Conservation (phyloP, 2,888 invertebrate genomes). For the Nineta flava region DNA sequence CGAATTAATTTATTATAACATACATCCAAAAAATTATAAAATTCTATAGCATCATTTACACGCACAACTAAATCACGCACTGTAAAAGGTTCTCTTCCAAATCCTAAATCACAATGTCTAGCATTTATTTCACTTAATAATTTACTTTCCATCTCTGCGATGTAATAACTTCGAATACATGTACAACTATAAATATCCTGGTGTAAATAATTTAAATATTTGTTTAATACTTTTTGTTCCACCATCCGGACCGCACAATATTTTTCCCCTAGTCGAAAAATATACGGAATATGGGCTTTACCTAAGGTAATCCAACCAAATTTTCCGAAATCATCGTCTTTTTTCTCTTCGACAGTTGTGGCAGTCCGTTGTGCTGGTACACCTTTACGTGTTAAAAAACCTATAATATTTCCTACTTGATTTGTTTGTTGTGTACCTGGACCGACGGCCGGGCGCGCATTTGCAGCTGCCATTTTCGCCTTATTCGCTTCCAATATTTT, state of each 20-base stretch:
- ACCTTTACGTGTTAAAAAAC: conserved; percentile 14
- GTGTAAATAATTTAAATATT: conserved; percentile 76
- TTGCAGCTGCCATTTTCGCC: conserved; percentile 39
- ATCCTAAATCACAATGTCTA: conserved; percentile 81
- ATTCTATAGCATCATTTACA: conserved; percentile 73
- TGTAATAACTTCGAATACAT: conserved; percentile 82
- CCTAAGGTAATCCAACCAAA: conserved; percentile 88
- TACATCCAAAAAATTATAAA: conserved; percentile 79
- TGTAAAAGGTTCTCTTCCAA: conserved; percentile 75
- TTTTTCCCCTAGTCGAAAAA: conserved; percentile 66
- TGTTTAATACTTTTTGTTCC: conserved; percentile 76
- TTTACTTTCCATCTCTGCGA: conserved; percentile 78
- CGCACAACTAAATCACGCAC: conserved; percentile 81
- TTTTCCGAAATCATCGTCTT: conserved; percentile 64
- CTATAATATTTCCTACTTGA: conserved; percentile 12
- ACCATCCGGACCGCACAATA: conserved; percentile 92
- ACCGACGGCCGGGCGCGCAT: conserved; percentile 17
- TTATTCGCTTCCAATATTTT: conserved; percentile 76
- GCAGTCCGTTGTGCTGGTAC: conserved; percentile 22
- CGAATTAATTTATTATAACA: conserved; percentile 71
- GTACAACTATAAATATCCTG: conserved; percentile 83
- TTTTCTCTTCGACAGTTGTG: conserved; percentile 27
- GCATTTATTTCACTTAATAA: conserved; percentile 84
- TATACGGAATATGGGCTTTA: conserved; percentile 74
- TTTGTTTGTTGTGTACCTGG: conserved; percentile 9